Conservation (phyloP, 1,140 invertebrate genomes). For the Drosophila mojavensis region DNA sequence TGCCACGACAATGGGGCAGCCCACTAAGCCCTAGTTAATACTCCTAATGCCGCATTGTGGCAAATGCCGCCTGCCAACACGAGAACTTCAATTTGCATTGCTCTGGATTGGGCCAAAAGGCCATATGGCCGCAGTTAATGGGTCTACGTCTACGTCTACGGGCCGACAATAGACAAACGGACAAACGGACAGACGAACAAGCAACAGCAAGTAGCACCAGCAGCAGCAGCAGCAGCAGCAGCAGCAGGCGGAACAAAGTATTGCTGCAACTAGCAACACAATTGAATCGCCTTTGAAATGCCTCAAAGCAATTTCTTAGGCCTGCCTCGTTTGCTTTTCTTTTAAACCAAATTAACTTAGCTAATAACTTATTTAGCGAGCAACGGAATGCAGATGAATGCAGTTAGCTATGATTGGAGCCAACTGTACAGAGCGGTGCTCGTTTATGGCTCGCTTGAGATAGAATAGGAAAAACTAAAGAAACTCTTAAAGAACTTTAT, state of each 20-base stretch:
- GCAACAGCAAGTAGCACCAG: not conserved
- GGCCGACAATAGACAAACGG: not conserved
- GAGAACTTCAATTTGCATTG: conserved; percentile 46
- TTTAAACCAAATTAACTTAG: conserved; percentile 4
- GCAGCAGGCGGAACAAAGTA: conserved; percentile 31
- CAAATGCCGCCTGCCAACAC: conserved; percentile 26
- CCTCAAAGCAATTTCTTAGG: conserved; percentile 7
- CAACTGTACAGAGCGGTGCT: conserved; percentile 6
- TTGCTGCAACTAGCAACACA: not conserved
- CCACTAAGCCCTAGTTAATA: conserved; percentile 32
- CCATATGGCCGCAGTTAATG: conserved; percentile 38
- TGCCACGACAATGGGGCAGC: conserved; percentile 34
- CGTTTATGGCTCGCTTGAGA: not conserved
- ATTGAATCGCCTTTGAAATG: conserved; percentile 3
- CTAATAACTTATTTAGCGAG: conserved; percentile 12
- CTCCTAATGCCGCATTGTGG: conserved; percentile 41
- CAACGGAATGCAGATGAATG: too few relatives aligned
- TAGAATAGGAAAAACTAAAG: not conserved
- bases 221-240: conserved; percentile 4
- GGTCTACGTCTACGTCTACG: conserved; percentile 5
- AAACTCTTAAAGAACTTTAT: not conserved
- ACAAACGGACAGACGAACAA: not conserved
- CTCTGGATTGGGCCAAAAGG: conserved; percentile 19
- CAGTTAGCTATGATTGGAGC: not conserved
- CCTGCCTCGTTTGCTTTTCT: not conserved